Evolutionary conservation across 37 sponge, comb jelly and placozoan genomes (phyloP), one percentile per base, ranked within the genome.

Genomic region (Bolinopsis microptera): DNA sequence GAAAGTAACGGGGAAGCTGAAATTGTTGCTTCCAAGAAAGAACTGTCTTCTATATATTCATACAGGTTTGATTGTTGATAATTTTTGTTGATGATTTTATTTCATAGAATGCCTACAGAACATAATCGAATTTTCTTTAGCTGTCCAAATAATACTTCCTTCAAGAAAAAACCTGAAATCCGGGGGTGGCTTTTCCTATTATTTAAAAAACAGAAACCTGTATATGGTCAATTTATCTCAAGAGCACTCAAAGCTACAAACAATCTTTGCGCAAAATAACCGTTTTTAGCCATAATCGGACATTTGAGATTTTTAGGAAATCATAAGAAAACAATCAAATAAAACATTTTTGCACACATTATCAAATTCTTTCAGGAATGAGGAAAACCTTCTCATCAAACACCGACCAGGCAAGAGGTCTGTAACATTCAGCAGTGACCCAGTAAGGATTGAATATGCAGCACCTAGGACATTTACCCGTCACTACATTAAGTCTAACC

Each of bases 361-460:
- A n/a, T n/a, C n/a, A n/a, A n/a, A n/a, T n/a, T n/a, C n/a, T 86
- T 27, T 21, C 90, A 86, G 90, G 90, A 86, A 41, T 38, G 90
- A 86, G 48, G 90, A 86, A 3, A 86, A 86, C 26, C 48, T 86
- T 26, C 90, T 86, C 31, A 86, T 86, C 25, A 86, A 86, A 38
- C 24, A 86, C 61, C 1, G 90, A 40, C 90, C 90, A 41, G 90
- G 90, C n/a, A 86, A 86, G 22, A 86, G 90, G 28, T 41, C 25
- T 86, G 90, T 86, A 40, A 86, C 90, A 0, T 86, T 86, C 90
- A 86, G 90, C 48, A 34, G 18, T 9, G 90, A 39, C 3, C 90
- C 90, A 9, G 90, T 41, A 25, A 39, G 36, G 23, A 38, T 86
- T 28, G 90, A 38, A 18, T n/a, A 33, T 86, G 90, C 90, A 22